Evolutionary conservation across 2,888 invertebrate genomes (phyloP), one percentile per base, ranked within the genome.

Genomic region (Eilema griseolum): DNA sequence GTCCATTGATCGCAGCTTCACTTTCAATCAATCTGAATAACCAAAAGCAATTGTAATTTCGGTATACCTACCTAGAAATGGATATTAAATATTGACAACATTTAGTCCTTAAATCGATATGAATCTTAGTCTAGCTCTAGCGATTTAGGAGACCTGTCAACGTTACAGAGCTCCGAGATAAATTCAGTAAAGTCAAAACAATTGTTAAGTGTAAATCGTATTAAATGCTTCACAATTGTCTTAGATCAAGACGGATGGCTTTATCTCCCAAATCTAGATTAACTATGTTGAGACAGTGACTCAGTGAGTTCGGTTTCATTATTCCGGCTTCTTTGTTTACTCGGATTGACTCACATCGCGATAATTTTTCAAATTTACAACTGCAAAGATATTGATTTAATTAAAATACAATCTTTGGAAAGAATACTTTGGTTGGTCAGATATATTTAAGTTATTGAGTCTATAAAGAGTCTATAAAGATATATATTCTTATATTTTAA

Each of bases 201-300:
- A 75, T 77, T 76, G 80, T 73, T 61, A 52, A 69, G 72, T 79
- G 77, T 81, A 80, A 82, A 83, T 83, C 74, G 74, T 72, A 64
- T 83, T 83, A 75, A 81, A 83, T 72, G 77, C 72, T 75, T 74
- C 71, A 77, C 82, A 78, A 82, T 82, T 83, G 80, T 80, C 77
- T 75, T 7, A 77, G 81, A 83, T 82, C 75, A 81, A 86, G 86
- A 85, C 73, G 64, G 68, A 86, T 85, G 60, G 70, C 73, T 82
- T 83, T 80, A 80, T 79, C 76, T 60, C 76, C 79, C 69, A 80
- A 84, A 84, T 85, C 83, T 78, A 78, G 86, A 86, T 86, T 80
- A 84, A 83, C 78, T 69, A 60, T 73, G 66, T 72, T 70, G 52
- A 69, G 74, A 80, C 79, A 76, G 74, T 76, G 75, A 80, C 61